A percentile compares a stretch with the other conserved stretches of the same genome.
Conservation (phyloP, 2,888 invertebrate genomes). For the Pterostichus niger region DNA sequence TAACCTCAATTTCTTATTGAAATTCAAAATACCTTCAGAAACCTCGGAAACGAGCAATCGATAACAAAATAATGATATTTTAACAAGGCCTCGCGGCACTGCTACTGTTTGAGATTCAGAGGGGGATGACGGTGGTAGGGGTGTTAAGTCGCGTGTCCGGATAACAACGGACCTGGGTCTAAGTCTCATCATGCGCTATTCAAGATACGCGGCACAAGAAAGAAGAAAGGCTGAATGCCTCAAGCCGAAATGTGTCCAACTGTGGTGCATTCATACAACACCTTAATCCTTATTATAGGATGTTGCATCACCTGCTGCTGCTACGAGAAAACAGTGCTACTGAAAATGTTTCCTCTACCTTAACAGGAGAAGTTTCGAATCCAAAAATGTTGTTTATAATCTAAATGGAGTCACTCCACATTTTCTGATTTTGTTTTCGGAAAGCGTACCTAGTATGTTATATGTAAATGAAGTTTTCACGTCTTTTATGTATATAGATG, state of each 20-base stretch:
- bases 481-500: too few species aligned
- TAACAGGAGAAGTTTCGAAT: too few species aligned
- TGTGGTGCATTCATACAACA: slow-evolving; percentile 55
- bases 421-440: too few species aligned
- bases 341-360: slow-evolving; percentile 5
- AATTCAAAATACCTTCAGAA: neutral
- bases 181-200: slow-evolving; percentile 8
- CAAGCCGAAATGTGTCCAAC: slow-evolving; percentile 49
- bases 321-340: slow-evolving; percentile 21
- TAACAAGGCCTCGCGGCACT: slow-evolving; percentile 47
- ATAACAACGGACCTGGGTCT: neutral
- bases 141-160: slow-evolving; percentile 23
- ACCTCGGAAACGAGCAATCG: slow-evolving; percentile 9
- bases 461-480: too few species aligned
- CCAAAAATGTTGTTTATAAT: too few species aligned
- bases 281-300: slow-evolving; percentile 70
- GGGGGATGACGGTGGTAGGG: neutral
- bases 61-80: slow-evolving; percentile 56
- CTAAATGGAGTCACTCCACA: too few species aligned
- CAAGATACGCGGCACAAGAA: neutral
- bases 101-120: neutral
- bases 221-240: slow-evolving; percentile 34
- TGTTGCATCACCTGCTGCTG: slow-evolving; percentile 71
- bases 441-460: too few species aligned
- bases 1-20: neutral